A percentile compares a stretch with the other conserved stretches of the same genome.
Conservation (phyloP, 2,888 invertebrate genomes). For the Adelphocoris suturalis region DNA sequence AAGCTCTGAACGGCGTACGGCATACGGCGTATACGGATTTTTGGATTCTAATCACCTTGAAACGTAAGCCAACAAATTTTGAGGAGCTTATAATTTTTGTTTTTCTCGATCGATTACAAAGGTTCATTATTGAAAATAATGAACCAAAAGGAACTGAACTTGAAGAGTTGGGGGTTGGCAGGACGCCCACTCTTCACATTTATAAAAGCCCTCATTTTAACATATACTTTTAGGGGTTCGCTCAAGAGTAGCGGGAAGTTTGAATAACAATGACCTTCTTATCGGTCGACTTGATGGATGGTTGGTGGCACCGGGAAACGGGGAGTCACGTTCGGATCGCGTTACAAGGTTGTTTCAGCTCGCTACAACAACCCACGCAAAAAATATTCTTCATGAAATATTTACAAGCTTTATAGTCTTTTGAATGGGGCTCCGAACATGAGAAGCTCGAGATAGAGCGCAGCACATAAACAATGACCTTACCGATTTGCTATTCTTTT, state of each 20-base stretch:
- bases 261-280: conserved; percentile 54
- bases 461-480: too few relatives aligned
- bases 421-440: too few relatives aligned
- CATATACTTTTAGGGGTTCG: neutral
- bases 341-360: neutral
- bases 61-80: too few relatives aligned
- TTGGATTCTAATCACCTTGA: too few relatives aligned
- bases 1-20: too few relatives aligned
- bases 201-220: neutral
- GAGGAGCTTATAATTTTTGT: too few relatives aligned
- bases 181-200: neutral
- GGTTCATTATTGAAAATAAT: too few relatives aligned
- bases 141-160: too few relatives aligned
- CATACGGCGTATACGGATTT: too few relatives aligned
- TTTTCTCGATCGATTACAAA: too few relatives aligned
- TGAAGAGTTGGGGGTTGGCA: neutral
- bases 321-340: neutral
- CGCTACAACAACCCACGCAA: neutral
- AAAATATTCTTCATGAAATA: neutral
- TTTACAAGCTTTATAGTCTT: neutral
- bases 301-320: neutral
- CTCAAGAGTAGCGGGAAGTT: conserved; percentile 35
- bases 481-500: too few relatives aligned
- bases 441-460: too few relatives aligned
- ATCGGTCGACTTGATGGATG: neutral